Base-by-base conservation (phyloP, 2,888 invertebrate genomes). In the Tuberolachnus salignus region DNA sequence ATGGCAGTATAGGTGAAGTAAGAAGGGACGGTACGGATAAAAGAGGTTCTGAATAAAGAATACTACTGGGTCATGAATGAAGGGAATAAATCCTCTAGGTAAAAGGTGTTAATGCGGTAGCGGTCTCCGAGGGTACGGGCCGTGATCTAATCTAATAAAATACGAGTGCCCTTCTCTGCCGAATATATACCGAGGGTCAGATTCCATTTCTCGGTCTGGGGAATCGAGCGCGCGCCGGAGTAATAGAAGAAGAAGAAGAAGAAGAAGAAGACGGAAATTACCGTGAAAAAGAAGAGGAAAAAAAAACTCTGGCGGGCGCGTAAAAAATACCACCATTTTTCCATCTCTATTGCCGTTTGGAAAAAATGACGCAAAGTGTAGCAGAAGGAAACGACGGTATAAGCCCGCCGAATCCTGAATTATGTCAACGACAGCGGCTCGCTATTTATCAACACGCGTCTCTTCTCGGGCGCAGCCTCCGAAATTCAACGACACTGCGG, bases 131-230 rank as follows among this genome's bases (percentile, higher is more conserved):
- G 16, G 67, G 67, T 74, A 44, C n/a, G 44, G n/a, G 16, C 42
- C 19, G 59, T 67, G 55, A 78, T 78, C 75, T 78, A 67, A 78
- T 78, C 75, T 78, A 67, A 78, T 78, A 67, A 78, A 78, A 78
- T 78, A 78, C 75, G 67, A 78, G 46, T 34, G 46, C 59, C 49
- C 67, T 57, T 26, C 46, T n/a, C 11, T 19, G 8, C 16, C 44
- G 14, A 64, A 51, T 34, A 21, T 57, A 44, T 46, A 23, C 44
- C n/a, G 59, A 61, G 66, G 75, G 34, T 57, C 67, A 67, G 16
- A 49, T 49, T 67, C 46, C 67, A n/a, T 78, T 78, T 78, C 14
- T 67, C n/a, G 66, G 57, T n/a, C 53, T 44, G n/a, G 21, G 64
- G n/a, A 44, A 74, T 6, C 16, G 23, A 1, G 10, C 10, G 6